Evolutionary conservation across 1,140 invertebrate genomes (phyloP), one percentile per base, ranked within the genome.

Genomic region (Drosophila seguyi): DNA sequence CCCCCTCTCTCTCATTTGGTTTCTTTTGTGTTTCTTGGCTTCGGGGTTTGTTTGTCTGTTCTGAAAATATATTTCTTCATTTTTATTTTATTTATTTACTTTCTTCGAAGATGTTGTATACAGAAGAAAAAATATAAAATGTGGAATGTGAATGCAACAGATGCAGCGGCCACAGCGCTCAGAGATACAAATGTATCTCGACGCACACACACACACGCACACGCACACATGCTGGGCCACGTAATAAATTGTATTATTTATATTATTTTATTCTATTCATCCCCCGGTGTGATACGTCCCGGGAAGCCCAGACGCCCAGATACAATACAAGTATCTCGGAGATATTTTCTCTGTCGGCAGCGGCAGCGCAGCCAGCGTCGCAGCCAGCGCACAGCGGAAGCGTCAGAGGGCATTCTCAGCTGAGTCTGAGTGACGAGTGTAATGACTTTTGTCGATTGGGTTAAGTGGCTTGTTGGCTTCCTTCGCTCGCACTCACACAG

Each of bases 381-480:
- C 56, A 11, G 75, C 62, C 56, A 4, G 68, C 53, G 78, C 68
- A 75, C 61, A 79, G 84, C 83, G 83, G 83, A 87, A 88, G 83
- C 84, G 77, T 82, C 78, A 56, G 63, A 76, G 74, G 44, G 69
- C 78, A 67, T 76, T 71, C 47, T 59, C 48, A 63, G 44, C 66
- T 48, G 75, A 87, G 79, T 55, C 52, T 55, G 52, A 85, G 81
- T 88, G 85, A 88, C 86, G 85, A 88, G 85, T 90, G 85, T 88
- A 88, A 88, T 90, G 85, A 90, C 85, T 88, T 90, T 88, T 88
- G 85, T 88, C 85, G 85, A 90, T 88, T 90, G 85, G 85, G 85
- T 88, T 90, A 88, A 88, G 85, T 88, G 85, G 85, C 85, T 90
- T 84, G 84, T 88, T 90, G 84, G 84, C 84, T 85, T 88, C 85